Conservation (phyloP, 2,113 vertebrate species). For the Bujurquina vittata region DNA sequence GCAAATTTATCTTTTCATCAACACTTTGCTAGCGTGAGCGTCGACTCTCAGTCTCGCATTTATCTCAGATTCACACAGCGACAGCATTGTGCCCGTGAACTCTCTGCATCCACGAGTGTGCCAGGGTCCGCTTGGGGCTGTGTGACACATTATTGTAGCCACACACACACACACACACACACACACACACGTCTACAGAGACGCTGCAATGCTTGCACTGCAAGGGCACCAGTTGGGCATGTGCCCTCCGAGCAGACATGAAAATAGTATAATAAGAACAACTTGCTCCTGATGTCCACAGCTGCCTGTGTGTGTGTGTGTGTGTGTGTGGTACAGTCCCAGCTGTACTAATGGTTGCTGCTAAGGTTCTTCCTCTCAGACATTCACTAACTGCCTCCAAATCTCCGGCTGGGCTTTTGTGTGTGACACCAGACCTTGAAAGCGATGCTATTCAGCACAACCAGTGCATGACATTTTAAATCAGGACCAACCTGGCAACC, state of each 20-base stretch:
- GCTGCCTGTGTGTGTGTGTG: background rate
- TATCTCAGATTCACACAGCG: background rate
- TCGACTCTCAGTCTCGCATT: background rate
- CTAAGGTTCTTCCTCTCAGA: constrained; percentile 1
- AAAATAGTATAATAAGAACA: background rate
- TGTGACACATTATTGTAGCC: background rate
- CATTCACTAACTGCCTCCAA: constrained; percentile 41
- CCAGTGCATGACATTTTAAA: constrained; percentile 68
- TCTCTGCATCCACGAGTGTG: background rate
- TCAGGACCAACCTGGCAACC: constrained; percentile 46
- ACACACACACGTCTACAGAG: background rate
- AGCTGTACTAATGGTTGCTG: background rate
- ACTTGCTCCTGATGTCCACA: background rate
- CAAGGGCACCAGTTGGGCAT: background rate
- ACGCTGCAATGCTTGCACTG: background rate
- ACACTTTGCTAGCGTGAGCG: too few species aligned
- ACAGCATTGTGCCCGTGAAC: background rate
- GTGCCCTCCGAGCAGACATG: background rate
- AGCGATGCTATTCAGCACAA: constrained; percentile 69
- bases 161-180: too few species aligned
- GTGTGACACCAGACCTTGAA: constrained; percentile 45
- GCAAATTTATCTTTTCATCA: too few species aligned
- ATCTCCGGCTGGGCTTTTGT: constrained; percentile 47
- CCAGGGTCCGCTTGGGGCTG: background rate
- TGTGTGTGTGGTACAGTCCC: background rate